These are phyloP conservation scores for Drosophila prolongata DNA, from an alignment of 2,888 invertebrate species.

Conservation along the genomic window DNA sequence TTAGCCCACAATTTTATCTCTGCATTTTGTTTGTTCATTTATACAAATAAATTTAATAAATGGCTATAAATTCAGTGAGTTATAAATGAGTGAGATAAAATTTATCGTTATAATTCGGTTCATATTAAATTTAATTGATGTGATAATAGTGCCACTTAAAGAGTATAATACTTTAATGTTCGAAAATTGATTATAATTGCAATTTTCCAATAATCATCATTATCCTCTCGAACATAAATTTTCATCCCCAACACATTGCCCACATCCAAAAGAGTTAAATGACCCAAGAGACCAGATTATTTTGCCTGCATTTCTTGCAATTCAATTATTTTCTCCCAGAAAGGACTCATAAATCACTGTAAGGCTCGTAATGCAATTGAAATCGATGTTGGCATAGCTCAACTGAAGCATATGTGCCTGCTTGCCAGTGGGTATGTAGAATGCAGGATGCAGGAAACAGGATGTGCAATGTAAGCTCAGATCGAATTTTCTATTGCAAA, in stretches of 20 bases:
- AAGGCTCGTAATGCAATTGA: constrained; percentile 45
- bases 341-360: constrained; percentile 36
- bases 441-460: background rate
- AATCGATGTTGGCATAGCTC: constrained; percentile 26
- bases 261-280: constrained; percentile 1
- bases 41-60: too few relatives aligned
- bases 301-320: background rate
- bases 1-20: too few relatives aligned
- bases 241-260: background rate
- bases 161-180: too few relatives aligned
- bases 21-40: too few relatives aligned
- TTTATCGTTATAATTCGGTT: too few relatives aligned
- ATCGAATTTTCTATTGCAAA: constrained; percentile 10
- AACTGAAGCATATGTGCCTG: constrained; percentile 15
- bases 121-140: too few relatives aligned
- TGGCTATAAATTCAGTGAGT: too few relatives aligned
- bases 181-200: background rate
- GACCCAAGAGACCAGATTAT: constrained; percentile 9
- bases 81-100: too few relatives aligned
- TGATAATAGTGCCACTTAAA: too few relatives aligned
- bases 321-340: constrained; percentile 28
- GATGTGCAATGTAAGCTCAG: constrained; percentile 7
- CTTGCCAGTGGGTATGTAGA: background rate
- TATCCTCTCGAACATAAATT: background rate
- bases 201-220: background rate